Percentiles rank a stretch among this genome's conserved stretches.
phyloP scores from a whole-genome alignment of 2,888 invertebrate genomes.

The Philonicus albiceps region DNA sequence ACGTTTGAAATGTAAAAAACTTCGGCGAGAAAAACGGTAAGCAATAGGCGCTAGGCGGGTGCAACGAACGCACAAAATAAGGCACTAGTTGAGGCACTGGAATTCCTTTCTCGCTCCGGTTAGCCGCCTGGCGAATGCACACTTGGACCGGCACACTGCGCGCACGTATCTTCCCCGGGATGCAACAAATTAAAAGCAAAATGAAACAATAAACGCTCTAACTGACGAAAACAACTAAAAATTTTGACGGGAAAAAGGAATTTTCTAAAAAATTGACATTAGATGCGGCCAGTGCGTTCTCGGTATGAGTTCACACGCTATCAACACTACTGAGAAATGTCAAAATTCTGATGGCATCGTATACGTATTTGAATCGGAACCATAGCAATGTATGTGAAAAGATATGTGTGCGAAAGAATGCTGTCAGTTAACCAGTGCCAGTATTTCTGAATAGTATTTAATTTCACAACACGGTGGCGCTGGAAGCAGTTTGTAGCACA shows the following conservation, averaged over 20 bases:
- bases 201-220: slow-evolving; percentile 2
- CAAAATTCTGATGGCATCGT: not conserved
- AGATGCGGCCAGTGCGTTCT: slow-evolving; percentile 13
- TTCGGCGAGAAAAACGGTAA: not conserved
- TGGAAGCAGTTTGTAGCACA: not conserved
- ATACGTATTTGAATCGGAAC: not conserved
- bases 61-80: slow-evolving; percentile 42
- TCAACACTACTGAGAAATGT: slow-evolving; percentile 12
- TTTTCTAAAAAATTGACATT: slow-evolving; percentile 35
- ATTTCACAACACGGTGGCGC: not conserved
- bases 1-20: slow-evolving; percentile 27
- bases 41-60: slow-evolving; percentile 5
- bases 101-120: not conserved
- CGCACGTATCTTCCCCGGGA: not conserved
- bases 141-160: not conserved
- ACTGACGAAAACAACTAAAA: slow-evolving; percentile 31
- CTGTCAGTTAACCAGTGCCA: not conserved
- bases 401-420: not conserved
- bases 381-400: not conserved
- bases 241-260: slow-evolving; percentile 14
- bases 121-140: not conserved
- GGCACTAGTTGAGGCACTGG: slow-evolving; percentile 39
- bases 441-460: not conserved
- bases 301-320: slow-evolving; percentile 16
- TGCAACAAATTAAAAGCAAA: slow-evolving; percentile 12